Evolutionary conservation across 2,797 vertebrate species (phyloP), one percentile per base, ranked within the genome.

Genomic region (Hoplostethus mediterraneus): DNA sequence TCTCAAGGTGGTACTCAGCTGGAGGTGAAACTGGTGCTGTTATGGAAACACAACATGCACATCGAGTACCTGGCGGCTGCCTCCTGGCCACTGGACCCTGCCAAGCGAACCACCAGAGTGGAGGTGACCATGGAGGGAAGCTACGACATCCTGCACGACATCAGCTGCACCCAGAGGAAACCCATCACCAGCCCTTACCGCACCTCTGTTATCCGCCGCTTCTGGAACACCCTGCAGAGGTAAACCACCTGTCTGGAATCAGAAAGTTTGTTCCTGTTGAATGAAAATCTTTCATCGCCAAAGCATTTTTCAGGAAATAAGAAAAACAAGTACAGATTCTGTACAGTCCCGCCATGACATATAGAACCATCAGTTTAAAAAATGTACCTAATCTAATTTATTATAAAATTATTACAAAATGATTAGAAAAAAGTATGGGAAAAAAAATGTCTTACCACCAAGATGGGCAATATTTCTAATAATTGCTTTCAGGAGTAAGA

Each of bases 21-120:
- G 86, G 98, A 99, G 88, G 97, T 99, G 78, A 99, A 99, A 75
- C 92, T 99, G 31, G 95, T 99, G 55, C 83, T 99, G 62, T 90
- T 99, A 1, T 99, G 98, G 98, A 99, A 99, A 73, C 98, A 99
- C 90, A 99, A 99, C 93, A 99, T 99, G 97, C 96, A 97, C 33
- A 97, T 99, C 0, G 98, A 99, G 85, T 99, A 99, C 51, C 86
- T 98, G 64, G 98, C 97, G 0, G 79, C 95, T 3, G 95, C 98
- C 0, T 92, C 95, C 5, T 99, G 98, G 98, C 98, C 98, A 0
- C 86, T 99, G 88, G 96, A 98, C 63, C 92, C 91, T 0, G 63
- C 83, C n/a, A 96, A 95, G 71, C 96, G 95, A 67, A 96, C 89
- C 82, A 98, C 97, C 0, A 94, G 96, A 89, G 97, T 99, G 77